Conservation (phyloP, 1,140 invertebrate species). For the Atta cephalotes region DNA sequence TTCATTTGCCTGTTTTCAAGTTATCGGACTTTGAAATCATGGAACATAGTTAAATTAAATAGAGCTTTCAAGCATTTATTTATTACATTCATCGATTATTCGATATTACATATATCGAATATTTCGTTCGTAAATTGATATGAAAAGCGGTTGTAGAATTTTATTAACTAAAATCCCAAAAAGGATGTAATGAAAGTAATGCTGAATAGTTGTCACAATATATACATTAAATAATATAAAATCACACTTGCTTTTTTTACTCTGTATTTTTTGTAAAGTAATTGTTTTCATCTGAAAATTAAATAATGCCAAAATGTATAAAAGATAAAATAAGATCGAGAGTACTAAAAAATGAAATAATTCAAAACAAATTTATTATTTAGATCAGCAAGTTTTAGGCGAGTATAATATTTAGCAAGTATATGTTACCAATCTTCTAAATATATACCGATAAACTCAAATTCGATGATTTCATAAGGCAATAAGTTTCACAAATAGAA, state of each 20-base stretch:
- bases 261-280: neutral
- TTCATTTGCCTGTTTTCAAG: conserved; percentile 27
- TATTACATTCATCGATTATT: conserved; percentile 58
- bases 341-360: neutral
- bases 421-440: neutral
- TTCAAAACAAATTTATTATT: conserved; percentile 3
- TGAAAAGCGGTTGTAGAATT: conserved; percentile 35
- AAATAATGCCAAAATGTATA: neutral
- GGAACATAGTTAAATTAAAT: conserved; percentile 45
- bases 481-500: neutral
- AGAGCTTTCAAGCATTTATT: conserved; percentile 44
- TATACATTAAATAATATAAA: conserved; percentile 19
- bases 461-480: neutral
- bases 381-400: neutral
- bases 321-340: neutral
- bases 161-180: conserved; percentile 53
- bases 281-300: neutral
- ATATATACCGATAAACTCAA: neutral
- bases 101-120: conserved; percentile 59
- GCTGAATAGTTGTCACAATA: neutral
- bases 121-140: conserved; percentile 53
- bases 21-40: conserved; percentile 27
- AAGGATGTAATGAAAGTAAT: conserved; percentile 45
- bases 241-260: neutral
- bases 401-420: neutral